Evolutionary conservation across 2,797 vertebrate species (phyloP).

Genomic region (Aulostomus chinensis): DNA sequence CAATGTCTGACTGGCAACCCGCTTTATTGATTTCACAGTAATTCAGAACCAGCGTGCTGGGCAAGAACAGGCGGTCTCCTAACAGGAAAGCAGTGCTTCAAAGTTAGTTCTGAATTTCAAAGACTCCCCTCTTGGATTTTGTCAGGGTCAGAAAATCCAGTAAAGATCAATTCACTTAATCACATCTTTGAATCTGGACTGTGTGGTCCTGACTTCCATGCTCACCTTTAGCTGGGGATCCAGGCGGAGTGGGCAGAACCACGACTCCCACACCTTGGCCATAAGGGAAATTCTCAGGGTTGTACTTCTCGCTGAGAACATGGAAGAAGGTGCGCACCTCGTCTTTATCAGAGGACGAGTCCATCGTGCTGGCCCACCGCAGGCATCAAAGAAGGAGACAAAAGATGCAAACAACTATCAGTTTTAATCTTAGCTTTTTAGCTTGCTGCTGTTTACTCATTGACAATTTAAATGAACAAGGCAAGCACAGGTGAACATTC

Average conservation of each 20-base stretch:
- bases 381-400: not conserved
- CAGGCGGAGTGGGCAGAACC: conserved; percentile 89
- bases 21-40: conserved; percentile 92
- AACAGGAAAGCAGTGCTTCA: too few relatives aligned
- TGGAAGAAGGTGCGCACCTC: conserved; percentile 92
- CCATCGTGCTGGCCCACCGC: conserved; percentile 78
- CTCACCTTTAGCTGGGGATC: conserved; percentile 94
- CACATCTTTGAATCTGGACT: too few relatives aligned
- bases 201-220: too few relatives aligned
- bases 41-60: conserved; percentile 90
- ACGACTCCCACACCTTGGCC: conserved; percentile 91
- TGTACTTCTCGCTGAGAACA: conserved; percentile 96
- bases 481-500: not conserved
- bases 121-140: too few relatives aligned
- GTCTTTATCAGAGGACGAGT: conserved; percentile 80
- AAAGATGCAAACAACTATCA: not conserved
- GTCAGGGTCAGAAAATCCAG: too few relatives aligned
- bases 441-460: too few relatives aligned
- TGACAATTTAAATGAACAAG: too few relatives aligned
- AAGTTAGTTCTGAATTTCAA: too few relatives aligned
- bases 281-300: conserved; percentile 95
- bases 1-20: conserved; percentile 89
- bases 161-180: too few relatives aligned
- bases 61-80: conserved; percentile 92
- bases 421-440: too few relatives aligned